Conservation (phyloP, 2,113 vertebrate species). For the Benitochromis conjunctus region DNA sequence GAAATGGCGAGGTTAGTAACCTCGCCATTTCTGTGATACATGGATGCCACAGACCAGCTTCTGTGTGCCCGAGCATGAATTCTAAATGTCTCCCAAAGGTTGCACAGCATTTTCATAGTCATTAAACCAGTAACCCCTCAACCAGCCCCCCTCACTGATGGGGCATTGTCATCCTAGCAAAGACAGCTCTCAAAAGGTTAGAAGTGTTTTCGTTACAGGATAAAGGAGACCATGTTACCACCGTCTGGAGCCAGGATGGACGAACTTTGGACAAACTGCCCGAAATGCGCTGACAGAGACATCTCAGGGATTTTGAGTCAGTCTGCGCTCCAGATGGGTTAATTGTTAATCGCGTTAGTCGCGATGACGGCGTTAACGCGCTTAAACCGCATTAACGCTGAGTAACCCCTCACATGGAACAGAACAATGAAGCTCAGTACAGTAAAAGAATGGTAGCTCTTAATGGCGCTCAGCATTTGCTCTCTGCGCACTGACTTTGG, state of each 20-base stretch:
- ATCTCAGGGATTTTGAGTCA: too few species aligned
- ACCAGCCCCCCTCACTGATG: neutral
- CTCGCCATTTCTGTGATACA: neutral
- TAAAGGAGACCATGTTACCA: neutral
- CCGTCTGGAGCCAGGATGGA: too few species aligned
- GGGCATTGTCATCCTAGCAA: neutral
- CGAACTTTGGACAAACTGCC: too few species aligned
- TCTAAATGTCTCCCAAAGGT: neutral
- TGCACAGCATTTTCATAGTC: neutral
- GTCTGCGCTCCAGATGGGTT: too few species aligned
- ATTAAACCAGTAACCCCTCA: neutral
- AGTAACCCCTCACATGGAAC: neutral
- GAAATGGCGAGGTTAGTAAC: neutral
- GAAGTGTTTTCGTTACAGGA: neutral
- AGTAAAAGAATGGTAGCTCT: neutral
- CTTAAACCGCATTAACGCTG: too few species aligned
- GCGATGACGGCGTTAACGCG: too few species aligned
- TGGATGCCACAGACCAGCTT: neutral
- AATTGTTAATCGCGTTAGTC: too few species aligned
- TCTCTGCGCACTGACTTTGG: neutral
- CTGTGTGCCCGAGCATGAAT: neutral
- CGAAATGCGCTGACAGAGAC: too few species aligned
- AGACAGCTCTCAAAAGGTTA: neutral
- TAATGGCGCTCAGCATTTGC: neutral
- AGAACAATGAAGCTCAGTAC: neutral